Conservation (phyloP, 2,113 vertebrate genomes). For the Leuciscus idus region DNA sequence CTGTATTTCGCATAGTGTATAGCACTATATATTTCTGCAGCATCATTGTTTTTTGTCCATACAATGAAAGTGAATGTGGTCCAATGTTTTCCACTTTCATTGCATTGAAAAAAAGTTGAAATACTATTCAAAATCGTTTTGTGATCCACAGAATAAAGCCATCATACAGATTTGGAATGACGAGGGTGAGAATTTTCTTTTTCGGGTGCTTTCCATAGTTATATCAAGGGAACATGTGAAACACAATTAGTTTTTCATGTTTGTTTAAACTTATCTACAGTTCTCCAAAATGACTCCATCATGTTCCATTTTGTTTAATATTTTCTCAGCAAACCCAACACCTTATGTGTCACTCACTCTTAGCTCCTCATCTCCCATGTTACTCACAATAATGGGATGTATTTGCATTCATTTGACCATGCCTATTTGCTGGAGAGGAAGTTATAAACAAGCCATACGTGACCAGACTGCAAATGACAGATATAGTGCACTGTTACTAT, state of each 20-base stretch:
- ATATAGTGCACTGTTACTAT: slow-evolving; percentile 16
- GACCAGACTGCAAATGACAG: slow-evolving; percentile 37
- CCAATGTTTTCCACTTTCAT: not conserved
- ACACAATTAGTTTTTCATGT: slow-evolving; percentile 17
- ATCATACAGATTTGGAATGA: not conserved
- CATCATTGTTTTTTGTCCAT: too few relatives aligned
- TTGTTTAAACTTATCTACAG: slow-evolving; percentile 36
- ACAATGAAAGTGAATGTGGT: too few relatives aligned
- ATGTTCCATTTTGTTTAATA: slow-evolving; percentile 36
- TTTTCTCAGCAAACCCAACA: slow-evolving; percentile 38
- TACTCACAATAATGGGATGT: slow-evolving; percentile 53
- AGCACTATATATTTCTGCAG: too few relatives aligned
- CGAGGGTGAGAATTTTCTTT: not conserved
- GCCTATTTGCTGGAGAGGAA: slow-evolving; percentile 43
- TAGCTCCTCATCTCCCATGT: slow-evolving; percentile 45
- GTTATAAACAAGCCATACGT: slow-evolving; percentile 39
- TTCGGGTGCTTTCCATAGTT: not conserved
- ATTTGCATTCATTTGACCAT: slow-evolving; percentile 53
- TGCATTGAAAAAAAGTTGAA: not conserved
- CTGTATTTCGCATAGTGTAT: too few relatives aligned
- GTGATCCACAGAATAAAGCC: not conserved
- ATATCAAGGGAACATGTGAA: not conserved
- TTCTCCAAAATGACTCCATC: slow-evolving; percentile 30
- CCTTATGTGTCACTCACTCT: slow-evolving; percentile 48
- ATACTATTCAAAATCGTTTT: not conserved